These are phyloP conservation scores for Pseudoips prasinana DNA, from an alignment of 2,888 invertebrate species.

Conservation along the genomic window DNA sequence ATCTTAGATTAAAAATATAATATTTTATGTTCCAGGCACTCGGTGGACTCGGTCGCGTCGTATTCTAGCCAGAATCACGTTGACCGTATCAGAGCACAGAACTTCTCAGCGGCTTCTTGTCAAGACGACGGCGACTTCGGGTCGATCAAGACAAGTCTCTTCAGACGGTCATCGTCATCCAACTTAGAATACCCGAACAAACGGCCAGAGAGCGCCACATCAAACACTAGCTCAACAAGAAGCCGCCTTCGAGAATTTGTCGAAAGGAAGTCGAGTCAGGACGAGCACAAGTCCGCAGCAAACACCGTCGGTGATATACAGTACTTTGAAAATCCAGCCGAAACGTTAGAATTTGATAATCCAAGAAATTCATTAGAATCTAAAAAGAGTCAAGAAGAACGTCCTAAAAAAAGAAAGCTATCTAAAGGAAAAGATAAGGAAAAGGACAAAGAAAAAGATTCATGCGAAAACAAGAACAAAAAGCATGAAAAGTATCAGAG, in stretches of 20 bases:
- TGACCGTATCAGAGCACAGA: conserved; percentile 81
- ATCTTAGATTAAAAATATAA: conserved; percentile 67
- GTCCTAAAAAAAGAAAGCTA: conserved; percentile 71
- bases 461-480: conserved; percentile 62
- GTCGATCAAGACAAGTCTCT: conserved; percentile 77
- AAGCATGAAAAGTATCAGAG: conserved; percentile 77
- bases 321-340: conserved; percentile 77
- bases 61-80: conserved; percentile 83
- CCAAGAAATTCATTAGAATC: conserved; percentile 67
- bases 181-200: conserved; percentile 70
- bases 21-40: conserved; percentile 76
- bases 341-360: conserved; percentile 74
- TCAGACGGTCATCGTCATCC: conserved; percentile 73
- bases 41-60: conserved; percentile 83
- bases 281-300: conserved; percentile 74
- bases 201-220: conserved; percentile 75
- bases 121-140: conserved; percentile 77
- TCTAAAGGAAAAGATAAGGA: conserved; percentile 67
- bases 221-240: conserved; percentile 77
- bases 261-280: conserved; percentile 78
- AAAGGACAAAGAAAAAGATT: conserved; percentile 59
- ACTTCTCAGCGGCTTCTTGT: conserved; percentile 80
- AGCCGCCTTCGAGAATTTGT: conserved; percentile 79
- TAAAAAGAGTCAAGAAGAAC: conserved; percentile 67
- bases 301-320: conserved; percentile 76